Conservation (phyloP, 2,113 vertebrate genomes). For the Aptenodytes forsteri region DNA sequence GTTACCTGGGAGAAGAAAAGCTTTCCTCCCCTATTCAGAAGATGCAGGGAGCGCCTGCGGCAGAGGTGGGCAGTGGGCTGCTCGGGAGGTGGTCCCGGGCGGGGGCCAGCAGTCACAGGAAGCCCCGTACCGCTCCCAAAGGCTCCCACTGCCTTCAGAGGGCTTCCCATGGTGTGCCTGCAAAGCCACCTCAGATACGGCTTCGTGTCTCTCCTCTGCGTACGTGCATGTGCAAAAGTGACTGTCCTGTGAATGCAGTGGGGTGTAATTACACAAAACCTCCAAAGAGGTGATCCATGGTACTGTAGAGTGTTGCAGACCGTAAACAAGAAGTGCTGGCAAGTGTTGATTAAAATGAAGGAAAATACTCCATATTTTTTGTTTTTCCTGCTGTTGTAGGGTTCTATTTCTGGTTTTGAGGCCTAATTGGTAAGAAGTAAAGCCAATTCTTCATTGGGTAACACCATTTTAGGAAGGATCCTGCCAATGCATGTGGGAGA, state of each 20-base stretch:
- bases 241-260: rapidly evolving
- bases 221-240: rapidly evolving
- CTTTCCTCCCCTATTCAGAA: not conserved
- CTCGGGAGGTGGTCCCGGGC: not conserved
- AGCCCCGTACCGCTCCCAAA: rapidly evolving
- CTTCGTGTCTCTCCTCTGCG: rapidly evolving
- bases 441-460: rapidly evolving
- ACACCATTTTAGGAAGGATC: not conserved
- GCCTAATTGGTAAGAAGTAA: not conserved
- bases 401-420: not conserved
- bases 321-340: not conserved
- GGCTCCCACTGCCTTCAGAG: not conserved
- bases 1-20: not conserved
- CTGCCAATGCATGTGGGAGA: not conserved
- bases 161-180: not conserved
- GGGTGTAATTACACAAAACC: not conserved
- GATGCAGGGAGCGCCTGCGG: not conserved
- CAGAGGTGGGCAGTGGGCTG: not conserved
- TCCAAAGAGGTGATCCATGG: not conserved
- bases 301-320: rapidly evolving
- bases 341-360: not conserved
- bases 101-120: not conserved
- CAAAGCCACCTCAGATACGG: rapidly evolving
- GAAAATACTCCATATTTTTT: rapidly evolving
- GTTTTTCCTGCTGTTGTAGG: not conserved